phyloP scores from a whole-genome alignment of 2,888 invertebrate genomes.

The Ptychoptera albimana region DNA sequence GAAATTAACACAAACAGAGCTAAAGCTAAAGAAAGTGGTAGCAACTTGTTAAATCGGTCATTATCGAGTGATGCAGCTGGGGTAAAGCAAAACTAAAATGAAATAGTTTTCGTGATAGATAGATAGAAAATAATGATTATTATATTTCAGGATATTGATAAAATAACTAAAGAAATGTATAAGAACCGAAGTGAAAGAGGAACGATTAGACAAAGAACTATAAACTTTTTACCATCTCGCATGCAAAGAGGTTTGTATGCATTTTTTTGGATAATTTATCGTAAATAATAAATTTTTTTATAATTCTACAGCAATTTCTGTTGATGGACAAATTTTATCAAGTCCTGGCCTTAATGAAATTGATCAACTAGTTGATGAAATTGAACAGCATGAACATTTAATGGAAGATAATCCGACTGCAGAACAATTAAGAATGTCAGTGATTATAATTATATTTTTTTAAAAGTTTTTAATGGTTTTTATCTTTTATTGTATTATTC shows the following conservation, averaged over 20 bases:
- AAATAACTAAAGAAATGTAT: too few relatives aligned
- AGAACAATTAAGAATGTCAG: constrained; percentile 43
- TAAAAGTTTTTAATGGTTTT: constrained; percentile 3
- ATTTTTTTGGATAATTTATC: neutral
- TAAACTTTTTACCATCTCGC: constrained; percentile 15
- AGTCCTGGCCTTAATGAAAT: constrained; percentile 26
- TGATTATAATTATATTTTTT: constrained; percentile 1
- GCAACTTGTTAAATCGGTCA: too few relatives aligned
- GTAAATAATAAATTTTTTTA: neutral
- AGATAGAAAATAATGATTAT: too few relatives aligned
- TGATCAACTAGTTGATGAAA: constrained; percentile 43
- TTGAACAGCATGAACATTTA: constrained; percentile 44
- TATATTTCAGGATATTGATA: too few relatives aligned
- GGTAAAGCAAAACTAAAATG: too few relatives aligned
- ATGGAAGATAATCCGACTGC: constrained; percentile 48
- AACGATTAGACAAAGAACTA: constrained; percentile 12
- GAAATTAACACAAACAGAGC: too few relatives aligned
- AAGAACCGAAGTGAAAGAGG: neutral
- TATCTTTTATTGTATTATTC: too few relatives aligned
- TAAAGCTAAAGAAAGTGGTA: too few relatives aligned
- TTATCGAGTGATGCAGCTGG: too few relatives aligned
- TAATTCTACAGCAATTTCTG: constrained; percentile 12
- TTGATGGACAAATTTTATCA: constrained; percentile 12
- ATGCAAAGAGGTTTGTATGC: constrained; percentile 3
- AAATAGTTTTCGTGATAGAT: too few relatives aligned